Base-by-base conservation (phyloP, 2,113 vertebrate genomes). In the Circaetus cinerascens region DNA sequence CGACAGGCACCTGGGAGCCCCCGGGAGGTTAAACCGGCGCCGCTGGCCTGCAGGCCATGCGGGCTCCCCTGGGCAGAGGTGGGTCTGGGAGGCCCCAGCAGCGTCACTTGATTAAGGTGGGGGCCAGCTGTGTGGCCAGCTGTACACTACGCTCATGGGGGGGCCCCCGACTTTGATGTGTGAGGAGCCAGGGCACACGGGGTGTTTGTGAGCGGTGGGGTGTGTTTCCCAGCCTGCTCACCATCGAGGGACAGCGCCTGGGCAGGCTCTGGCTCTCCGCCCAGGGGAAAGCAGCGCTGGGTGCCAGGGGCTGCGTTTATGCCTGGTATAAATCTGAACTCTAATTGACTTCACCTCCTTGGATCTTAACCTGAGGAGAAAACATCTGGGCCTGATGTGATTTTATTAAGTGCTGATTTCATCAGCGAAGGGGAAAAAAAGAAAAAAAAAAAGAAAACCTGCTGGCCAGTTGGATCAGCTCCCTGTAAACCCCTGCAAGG, bases 211-310 rank as follows among this genome's bases (percentile, higher is more conserved):
- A 82, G 21, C 19, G 5, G 0, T 9, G 57, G 53, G 80, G 9
- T 22, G 73, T 2, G 5, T 10, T 20, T 46, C 21, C 48, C 88
- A 43, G 13, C 8, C 71, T 21, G 18, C 23, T 80, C 2, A 0
- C 21, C 30, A 1, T 5, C 1, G 1, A 1, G 15, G 60, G 36
- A 8, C 13, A 0, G 1, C 0, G 0, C 40, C 53, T 0, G 1
- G 56, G 51, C 56, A 46, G 46, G 40, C 36, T 56, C 9, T 1
- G 0, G 25, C 29, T 59, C 66, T 15, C 7, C 0, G 10, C 27
- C 32, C 38, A 5, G 53, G 23, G 22, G 23, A 13, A 26, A 38
- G 51, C 78, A 25, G 51, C 0, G 0, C 22, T 3, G 1, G 12
- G 23, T 34, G 80, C 55, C 14, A 5, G 57, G 56, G 57, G 30